Percentiles rank a stretch among this genome's conserved stretches.
These are phyloP conservation scores for Psylliodes chrysocephalus DNA, from an alignment of 2,888 invertebrate genomes.

Conservation along the genomic window DNA sequence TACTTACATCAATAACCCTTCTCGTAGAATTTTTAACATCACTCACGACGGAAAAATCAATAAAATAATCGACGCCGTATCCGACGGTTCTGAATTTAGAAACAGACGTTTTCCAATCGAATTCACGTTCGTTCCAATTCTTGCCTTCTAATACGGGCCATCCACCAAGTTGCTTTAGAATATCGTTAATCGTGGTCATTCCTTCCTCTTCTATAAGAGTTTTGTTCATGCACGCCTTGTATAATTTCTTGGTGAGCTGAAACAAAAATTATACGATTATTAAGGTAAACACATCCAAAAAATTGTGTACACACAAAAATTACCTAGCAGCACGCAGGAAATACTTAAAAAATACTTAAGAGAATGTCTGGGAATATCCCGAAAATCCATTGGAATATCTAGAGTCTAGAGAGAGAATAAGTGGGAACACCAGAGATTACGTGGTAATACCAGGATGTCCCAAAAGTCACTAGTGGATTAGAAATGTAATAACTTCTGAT, in stretches of 20 bases:
- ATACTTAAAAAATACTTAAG: no score
- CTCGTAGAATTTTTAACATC: constrained; percentile 90
- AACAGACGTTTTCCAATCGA: constrained; percentile 85
- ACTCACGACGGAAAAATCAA: constrained; percentile 89
- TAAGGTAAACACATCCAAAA: no score
- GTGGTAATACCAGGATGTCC: no score
- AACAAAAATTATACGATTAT: no score
- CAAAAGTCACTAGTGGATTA: no score
- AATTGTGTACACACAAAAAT: no score
- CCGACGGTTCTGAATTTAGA: constrained; percentile 83
- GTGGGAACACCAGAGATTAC: no score
- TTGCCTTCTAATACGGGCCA: constrained; percentile 92
- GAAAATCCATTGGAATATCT: no score
- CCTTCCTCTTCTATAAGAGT: constrained; percentile 84
- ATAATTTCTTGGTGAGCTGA: constrained; percentile 81
- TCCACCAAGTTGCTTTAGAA: constrained; percentile 84
- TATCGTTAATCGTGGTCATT: constrained; percentile 75
- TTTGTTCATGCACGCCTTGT: constrained; percentile 89
- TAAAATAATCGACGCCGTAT: constrained; percentile 89
- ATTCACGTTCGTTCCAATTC: constrained; percentile 75
- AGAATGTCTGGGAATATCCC: no score
- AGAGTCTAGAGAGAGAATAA: no score
- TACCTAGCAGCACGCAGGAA: no score
- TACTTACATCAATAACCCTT: constrained; percentile 84
- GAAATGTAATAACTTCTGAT: no score